A percentile compares a stretch with the other conserved stretches of the same genome.
phyloP scores from a whole-genome alignment of 2,888 invertebrate genomes.

The Acleris holmiana region DNA sequence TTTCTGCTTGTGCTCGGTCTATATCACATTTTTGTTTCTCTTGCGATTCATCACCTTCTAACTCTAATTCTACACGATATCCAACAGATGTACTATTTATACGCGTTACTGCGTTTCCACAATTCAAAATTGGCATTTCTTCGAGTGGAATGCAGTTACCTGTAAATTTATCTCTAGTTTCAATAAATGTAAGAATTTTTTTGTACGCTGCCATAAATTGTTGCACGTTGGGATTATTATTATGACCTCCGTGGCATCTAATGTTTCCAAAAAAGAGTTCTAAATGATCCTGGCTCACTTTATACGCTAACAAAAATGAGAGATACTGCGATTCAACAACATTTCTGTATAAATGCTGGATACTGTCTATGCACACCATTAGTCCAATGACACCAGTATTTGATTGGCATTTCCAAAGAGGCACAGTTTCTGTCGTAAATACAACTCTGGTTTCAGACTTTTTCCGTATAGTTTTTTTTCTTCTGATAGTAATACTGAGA shows the following conservation, averaged over 20 bases:
- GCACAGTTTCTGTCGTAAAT: not conserved
- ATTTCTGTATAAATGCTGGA: not conserved
- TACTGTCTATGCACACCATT: conserved; percentile 4
- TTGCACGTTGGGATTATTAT: not conserved
- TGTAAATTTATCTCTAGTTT: conserved; percentile 6
- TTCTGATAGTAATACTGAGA: no score
- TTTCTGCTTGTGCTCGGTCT: not conserved
- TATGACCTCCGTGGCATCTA: not conserved
- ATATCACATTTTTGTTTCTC: no score
- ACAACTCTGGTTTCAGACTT: no score
- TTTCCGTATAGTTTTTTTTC: no score
- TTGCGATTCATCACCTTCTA: no score
- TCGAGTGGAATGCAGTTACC: conserved; percentile 18
- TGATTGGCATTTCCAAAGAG: conserved; percentile 1
- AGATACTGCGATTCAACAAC: not conserved
- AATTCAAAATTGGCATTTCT: conserved; percentile 1
- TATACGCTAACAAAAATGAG: conserved; percentile 6
- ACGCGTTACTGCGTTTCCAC: not conserved
- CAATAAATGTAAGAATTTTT: conserved; percentile 10
- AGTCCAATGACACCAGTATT: conserved; percentile 13
- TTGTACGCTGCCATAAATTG: conserved; percentile 1
- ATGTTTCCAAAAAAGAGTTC: no score
- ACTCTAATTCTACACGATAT: not conserved
- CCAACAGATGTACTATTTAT: conserved; percentile 5
- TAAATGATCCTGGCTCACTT: not conserved